Percentiles rank a stretch among this genome's conserved stretches.
Conservation (phyloP, 2,113 vertebrate genomes). For the Zingel zingel region DNA sequence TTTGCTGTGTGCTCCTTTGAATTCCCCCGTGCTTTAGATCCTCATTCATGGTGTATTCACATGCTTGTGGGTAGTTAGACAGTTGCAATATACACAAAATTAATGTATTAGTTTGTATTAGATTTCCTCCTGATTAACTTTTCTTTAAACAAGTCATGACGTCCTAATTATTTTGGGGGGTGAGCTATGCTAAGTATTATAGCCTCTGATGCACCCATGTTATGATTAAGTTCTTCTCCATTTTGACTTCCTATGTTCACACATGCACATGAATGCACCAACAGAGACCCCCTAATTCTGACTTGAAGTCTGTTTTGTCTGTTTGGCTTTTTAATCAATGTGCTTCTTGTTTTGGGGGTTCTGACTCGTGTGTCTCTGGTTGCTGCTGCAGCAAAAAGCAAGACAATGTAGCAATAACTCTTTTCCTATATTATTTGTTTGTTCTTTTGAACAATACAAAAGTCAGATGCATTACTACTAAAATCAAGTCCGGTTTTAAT, state of each 20-base stretch:
- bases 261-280: conserved; percentile 71
- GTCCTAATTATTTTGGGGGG: not conserved
- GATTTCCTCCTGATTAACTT: not conserved
- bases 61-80: conserved; percentile 60
- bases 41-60: conserved; percentile 59
- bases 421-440: conserved; percentile 12
- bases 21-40: conserved; percentile 48
- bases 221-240: conserved; percentile 24
- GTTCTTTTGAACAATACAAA: not conserved
- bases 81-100: conserved; percentile 30
- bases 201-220: not conserved
- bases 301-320: conserved; percentile 29
- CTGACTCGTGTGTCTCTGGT: conserved; percentile 44
- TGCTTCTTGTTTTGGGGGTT: conserved; percentile 68
- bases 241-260: conserved; percentile 56
- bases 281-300: conserved; percentile 46
- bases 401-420: not conserved
- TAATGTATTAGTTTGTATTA: not conserved
- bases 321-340: conserved; percentile 79
- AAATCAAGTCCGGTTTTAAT: not conserved
- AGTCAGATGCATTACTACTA: not conserved
- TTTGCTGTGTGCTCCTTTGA: conserved; percentile 81
- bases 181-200: not conserved
- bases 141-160: conserved; percentile 6
- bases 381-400: conserved; percentile 32